phyloP scores from a whole-genome alignment of 2,113 vertebrate species.

The Toxotes jaculatrix region DNA sequence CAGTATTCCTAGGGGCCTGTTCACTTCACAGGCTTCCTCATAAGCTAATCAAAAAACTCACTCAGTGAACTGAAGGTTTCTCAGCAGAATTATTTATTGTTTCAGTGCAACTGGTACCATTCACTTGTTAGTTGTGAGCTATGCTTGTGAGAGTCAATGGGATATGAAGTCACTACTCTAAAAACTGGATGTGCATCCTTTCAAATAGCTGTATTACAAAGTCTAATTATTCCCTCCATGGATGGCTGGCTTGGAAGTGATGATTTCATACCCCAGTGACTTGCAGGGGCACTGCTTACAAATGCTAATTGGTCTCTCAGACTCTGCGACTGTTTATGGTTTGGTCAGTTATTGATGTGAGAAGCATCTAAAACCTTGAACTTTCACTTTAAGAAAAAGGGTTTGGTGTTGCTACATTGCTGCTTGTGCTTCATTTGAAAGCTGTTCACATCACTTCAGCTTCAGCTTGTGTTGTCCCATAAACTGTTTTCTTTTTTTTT shows the following conservation, averaged over 20 bases:
- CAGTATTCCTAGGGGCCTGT: conserved; percentile 14
- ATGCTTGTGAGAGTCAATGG: conserved; percentile 26
- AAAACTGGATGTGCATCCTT: conserved; percentile 19
- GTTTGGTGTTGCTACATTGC: conserved; percentile 2
- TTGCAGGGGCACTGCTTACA: conserved; percentile 30
- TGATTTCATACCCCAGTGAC: conserved; percentile 52
- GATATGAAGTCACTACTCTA: conserved; percentile 45
- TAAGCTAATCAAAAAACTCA: conserved; percentile 28
- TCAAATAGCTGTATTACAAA: conserved; percentile 46
- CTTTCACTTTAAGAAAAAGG: conserved; percentile 5
- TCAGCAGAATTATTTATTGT: conserved; percentile 52
- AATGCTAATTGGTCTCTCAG: conserved; percentile 35
- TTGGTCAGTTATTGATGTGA: conserved; percentile 14
- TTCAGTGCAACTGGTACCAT: conserved; percentile 18
- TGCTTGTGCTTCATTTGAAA: conserved; percentile 40
- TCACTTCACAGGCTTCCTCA: conserved; percentile 18
- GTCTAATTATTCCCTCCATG: conserved; percentile 48
- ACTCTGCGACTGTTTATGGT: conserved; percentile 7
- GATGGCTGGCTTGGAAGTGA: conserved; percentile 21
- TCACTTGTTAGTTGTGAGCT: conserved; percentile 3
- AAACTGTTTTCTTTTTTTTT: not conserved
- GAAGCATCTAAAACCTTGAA: conserved; percentile 2
- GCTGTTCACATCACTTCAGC: conserved; percentile 6
- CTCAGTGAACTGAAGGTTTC: conserved; percentile 10
- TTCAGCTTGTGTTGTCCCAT: conserved; percentile 4